Evolutionary conservation across 2,113 vertebrate genomes (phyloP).

Genomic region (Dicaeum eximium): DNA sequence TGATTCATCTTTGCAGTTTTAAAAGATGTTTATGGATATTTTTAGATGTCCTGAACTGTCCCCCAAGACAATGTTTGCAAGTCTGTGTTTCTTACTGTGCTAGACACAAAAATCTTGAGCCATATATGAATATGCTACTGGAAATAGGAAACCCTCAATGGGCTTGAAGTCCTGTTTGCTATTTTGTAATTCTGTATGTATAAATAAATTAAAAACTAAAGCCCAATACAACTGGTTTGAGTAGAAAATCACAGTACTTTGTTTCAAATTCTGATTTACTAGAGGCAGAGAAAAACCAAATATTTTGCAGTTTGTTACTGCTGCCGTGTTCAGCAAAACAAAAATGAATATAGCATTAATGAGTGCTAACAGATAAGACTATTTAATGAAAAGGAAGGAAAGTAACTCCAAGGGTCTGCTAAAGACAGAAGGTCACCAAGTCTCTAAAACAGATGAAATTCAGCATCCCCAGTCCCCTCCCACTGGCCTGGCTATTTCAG

Average conservation of each 20-base stretch:
- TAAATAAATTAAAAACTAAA: neutral
- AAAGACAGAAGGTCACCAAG: neutral
- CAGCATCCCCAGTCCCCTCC: neutral
- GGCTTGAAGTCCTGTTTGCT: neutral
- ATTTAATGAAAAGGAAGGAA: neutral
- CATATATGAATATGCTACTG: neutral
- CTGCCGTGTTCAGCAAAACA: neutral
- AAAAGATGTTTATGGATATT: neutral
- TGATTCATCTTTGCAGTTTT: neutral
- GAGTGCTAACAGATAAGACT: neutral
- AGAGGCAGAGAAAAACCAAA: neutral
- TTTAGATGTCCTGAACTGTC: neutral
- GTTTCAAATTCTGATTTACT: neutral
- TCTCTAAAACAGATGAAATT: neutral
- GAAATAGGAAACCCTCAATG: neutral
- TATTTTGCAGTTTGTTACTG: neutral
- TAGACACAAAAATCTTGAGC: neutral
- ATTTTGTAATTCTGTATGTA: neutral
- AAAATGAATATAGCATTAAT: neutral
- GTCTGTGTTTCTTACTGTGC: neutral
- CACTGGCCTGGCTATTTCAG: neutral
- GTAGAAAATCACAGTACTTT: neutral
- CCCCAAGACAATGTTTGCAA: neutral
- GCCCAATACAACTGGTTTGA: neutral
- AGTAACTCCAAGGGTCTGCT: fast-evolving